These are phyloP conservation scores for Himalopsyche tibetana DNA, from an alignment of 2,888 invertebrate species.

Conservation along the genomic window DNA sequence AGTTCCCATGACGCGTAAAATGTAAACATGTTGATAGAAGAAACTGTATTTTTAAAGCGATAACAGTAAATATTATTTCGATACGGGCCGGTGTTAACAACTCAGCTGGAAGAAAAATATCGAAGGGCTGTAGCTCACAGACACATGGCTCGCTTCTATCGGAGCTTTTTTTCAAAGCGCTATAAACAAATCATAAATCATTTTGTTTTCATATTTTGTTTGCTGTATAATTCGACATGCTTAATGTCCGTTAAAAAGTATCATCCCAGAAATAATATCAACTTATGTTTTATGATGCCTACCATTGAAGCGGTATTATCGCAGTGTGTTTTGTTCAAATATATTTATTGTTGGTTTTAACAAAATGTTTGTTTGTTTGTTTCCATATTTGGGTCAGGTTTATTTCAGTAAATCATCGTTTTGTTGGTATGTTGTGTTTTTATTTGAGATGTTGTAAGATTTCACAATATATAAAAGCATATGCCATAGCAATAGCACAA, in stretches of 20 bases:
- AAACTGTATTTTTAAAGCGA: neutral
- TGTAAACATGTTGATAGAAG: constrained; percentile 40
- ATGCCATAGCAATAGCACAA: too few species aligned
- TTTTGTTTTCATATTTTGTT: constrained; percentile 26
- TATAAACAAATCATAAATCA: constrained; percentile 22
- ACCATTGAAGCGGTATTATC: neutral
- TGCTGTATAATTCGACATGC: constrained; percentile 19
- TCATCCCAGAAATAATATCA: constrained; percentile 19
- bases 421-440: neutral
- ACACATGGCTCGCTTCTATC: constrained; percentile 9
- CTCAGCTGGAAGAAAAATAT: constrained; percentile 32
- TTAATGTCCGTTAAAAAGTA: constrained; percentile 32
- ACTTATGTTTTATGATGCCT: constrained; percentile 24
- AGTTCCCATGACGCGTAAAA: constrained; percentile 29
- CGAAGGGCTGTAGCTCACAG: neutral
- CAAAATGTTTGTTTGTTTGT: neutral
- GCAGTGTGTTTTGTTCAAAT: neutral
- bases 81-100: constrained; percentile 53
- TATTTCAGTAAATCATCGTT: constrained; percentile 18
- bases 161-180: neutral
- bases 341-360: constrained; percentile 21
- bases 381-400: constrained; percentile 30
- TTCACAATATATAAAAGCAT: neutral
- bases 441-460: neutral
- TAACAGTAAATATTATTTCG: constrained; percentile 54